A percentile compares a stretch with the other conserved stretches of the same genome.
phyloP scores from a whole-genome alignment of 37 sponge, comb jelly and placozoan species.

The Axinella damicornis region DNA sequence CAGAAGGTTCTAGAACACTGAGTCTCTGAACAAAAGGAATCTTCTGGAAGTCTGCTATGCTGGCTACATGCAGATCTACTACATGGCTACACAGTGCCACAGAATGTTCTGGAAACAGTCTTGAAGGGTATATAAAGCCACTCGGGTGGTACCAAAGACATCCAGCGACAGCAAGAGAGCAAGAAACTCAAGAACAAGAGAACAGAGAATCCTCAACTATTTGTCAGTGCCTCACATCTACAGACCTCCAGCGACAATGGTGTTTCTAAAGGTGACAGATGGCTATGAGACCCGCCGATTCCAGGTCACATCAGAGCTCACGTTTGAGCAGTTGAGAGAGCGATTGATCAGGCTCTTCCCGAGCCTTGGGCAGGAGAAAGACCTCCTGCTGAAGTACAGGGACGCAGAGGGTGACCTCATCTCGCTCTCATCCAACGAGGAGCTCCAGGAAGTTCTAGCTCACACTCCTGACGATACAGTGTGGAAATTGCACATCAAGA shows the following conservation, averaged over 20 bases:
- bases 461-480: slow-evolving; percentile 10
- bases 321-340: slow-evolving; percentile 39
- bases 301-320: slow-evolving; percentile 17
- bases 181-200: not conserved
- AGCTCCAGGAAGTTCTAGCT: slow-evolving; percentile 35
- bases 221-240: no score
- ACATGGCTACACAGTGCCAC: no score
- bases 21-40: no score
- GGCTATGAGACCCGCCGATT: slow-evolving; percentile 43
- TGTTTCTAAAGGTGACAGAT: slow-evolving; percentile 42
- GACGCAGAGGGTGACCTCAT: slow-evolving; percentile 59
- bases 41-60: no score
- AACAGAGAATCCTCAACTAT: not conserved
- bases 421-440: slow-evolving; percentile 52
- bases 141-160: no score
- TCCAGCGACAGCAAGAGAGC: not conserved
- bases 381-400: slow-evolving; percentile 24
- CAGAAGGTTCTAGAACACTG: no score
- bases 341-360: slow-evolving; percentile 27
- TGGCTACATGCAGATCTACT: no score
- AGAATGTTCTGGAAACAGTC: no score
- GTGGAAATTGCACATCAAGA: slow-evolving; percentile 24
- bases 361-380: not conserved
- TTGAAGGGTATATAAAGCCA: no score
- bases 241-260: not conserved